A percentile compares a stretch with the other conserved stretches of the same genome.
These are phyloP conservation scores for Lepisosteus osseus DNA, from an alignment of 2,113 vertebrate genomes.

Conservation along the genomic window DNA sequence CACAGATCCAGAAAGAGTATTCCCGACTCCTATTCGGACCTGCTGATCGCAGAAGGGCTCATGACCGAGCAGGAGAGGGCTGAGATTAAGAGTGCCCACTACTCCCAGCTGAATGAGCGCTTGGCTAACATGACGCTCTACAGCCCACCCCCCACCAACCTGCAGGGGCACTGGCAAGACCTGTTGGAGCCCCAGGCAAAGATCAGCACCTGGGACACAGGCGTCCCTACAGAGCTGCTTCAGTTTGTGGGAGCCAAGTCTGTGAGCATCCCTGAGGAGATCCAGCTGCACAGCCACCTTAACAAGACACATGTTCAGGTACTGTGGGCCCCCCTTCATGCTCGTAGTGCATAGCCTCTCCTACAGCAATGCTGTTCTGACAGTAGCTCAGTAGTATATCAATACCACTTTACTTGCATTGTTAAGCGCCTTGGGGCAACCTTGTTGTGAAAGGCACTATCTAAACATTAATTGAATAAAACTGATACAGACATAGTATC, in stretches of 20 bases:
- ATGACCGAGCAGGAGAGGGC: constrained; percentile 76
- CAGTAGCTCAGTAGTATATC: too few species aligned
- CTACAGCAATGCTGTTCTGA: too few species aligned
- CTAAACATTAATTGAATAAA: too few species aligned
- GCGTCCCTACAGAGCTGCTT: constrained; percentile 78
- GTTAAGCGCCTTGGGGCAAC: too few species aligned
- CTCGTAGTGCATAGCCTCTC: too few species aligned
- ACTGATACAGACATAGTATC: too few species aligned
- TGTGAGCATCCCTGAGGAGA: constrained; percentile 78
- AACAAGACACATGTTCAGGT: constrained; percentile 87
- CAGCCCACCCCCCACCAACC: constrained; percentile 76
- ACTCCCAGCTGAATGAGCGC: constrained; percentile 75
- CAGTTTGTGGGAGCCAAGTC: constrained; percentile 85
- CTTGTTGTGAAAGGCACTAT: too few species aligned
- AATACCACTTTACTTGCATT: too few species aligned
- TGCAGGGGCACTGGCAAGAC: constrained; percentile 86
- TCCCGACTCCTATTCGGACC: constrained; percentile 81
- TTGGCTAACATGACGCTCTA: constrained; percentile 75
- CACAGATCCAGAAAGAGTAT: constrained; percentile 85
- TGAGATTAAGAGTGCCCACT: constrained; percentile 76
- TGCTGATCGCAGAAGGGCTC: constrained; percentile 73
- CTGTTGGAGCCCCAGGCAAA: constrained; percentile 73
- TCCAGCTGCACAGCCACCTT: constrained; percentile 85
- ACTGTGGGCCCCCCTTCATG: too few species aligned
- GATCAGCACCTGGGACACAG: constrained; percentile 87